Evolutionary conservation across 2,888 invertebrate genomes (phyloP), one percentile per base, ranked within the genome.

Genomic region (Amblyjoppa fuscipennis): DNA sequence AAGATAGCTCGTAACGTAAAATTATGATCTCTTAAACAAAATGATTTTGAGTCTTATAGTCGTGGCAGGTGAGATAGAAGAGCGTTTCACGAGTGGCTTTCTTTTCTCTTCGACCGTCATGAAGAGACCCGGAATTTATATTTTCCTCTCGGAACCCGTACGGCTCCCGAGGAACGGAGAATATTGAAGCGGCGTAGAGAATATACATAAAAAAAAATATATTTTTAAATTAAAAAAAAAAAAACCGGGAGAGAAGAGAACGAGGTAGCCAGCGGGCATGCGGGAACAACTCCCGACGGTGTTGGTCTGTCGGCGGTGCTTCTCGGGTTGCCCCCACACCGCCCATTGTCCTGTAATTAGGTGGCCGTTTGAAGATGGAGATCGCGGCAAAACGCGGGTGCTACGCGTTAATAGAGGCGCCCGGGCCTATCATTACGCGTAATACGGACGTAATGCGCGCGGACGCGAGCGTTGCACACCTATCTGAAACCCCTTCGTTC

Each of bases 351-450:
- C 90, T 90, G 90, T 92, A 92, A 93, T 93, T 93, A 93, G 92
- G 89, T 90, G 90, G 91, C 89, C 91, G 90, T 93, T 92, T 90
- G 89, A 89, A 87, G 89, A 89, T 89, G 89, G 86, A 89, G 91
- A 90, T 91, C 89, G 88, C 81, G 82, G 90, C 87, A 89, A 90
- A 90, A 91, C 89, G 91, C 91, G 91, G 92, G 92, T 92, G 92
- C 91, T 90, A 87, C 88, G 91, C 91, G 90, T 92, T 91, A 93
- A 93, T 93, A 91, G 91, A 90, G 89, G 90, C 89, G 90, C 87
- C 88, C 86, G 87, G 90, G 88, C 84, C 92, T 93, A 92, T 93
- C 90, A 93, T 93, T 93, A 93, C 90, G 92, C 91, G 93, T 93
- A 93, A 93, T 93, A 91, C 92, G 91, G 92, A 89, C 90, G 90